Conservation (phyloP, 2,888 invertebrate genomes). For the Parasteatoda lunata region DNA sequence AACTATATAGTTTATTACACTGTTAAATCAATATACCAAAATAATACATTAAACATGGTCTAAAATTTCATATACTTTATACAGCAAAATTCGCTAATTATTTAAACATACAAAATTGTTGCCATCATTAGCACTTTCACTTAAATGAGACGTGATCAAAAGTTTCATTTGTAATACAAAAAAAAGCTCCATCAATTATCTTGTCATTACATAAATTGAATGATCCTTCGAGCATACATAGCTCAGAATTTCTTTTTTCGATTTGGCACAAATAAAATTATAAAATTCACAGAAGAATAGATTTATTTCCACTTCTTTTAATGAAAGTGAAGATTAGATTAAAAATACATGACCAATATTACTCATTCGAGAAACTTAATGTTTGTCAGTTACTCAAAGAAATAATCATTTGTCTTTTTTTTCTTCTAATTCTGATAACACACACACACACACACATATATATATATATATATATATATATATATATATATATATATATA, state of each 20-base stretch:
- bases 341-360: not conserved
- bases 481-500: not conserved
- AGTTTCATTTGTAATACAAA: not conserved
- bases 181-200: not conserved
- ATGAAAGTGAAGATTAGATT: constrained; percentile 12
- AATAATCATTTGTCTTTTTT: constrained; percentile 14
- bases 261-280: not conserved
- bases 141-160: no score
- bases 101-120: no score
- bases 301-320: not conserved
- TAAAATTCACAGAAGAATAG: constrained; percentile 3
- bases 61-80: no score
- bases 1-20: no score
- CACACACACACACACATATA: not conserved
- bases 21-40: no score
- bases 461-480: not conserved
- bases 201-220: constrained; percentile 5
- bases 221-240: not conserved
- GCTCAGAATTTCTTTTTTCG: not conserved
- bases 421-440: no score
- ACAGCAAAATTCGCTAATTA: no score
- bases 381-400: constrained; percentile 7
- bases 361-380: not conserved
- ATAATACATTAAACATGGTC: no score
- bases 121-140: no score